Base-by-base conservation (phyloP, 2,113 vertebrate species). In the Zosterops japonicus region DNA sequence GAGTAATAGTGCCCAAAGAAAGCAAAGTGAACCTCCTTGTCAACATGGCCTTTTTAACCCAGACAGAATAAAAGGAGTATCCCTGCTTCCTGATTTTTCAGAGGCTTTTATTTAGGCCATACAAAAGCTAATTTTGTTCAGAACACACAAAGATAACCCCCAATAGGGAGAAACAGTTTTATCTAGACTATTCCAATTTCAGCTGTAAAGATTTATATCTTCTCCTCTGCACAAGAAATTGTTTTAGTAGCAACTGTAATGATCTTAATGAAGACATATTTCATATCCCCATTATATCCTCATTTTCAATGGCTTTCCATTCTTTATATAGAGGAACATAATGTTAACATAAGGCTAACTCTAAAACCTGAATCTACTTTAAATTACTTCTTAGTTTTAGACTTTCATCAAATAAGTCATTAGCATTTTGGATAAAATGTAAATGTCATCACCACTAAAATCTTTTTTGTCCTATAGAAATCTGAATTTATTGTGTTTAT, bases 341-440 rank as follows among this genome's bases (percentile, higher is more conserved):
- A 72, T 46, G 17, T 72, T 89, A 77, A 57, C 46, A 53, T 36
- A 61, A 80, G 15, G 16, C 5, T 89, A 83, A 60, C 19, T 36
- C 31, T 86, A 86, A 69, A 61, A 74, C 13, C 10, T 57, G 28
- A 80, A 61, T 74, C 10, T 83, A 35, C 63, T 92, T 80, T 52
- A 80, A 94, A 74, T 8, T 61, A 28, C 9, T 84, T 87, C 65
- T 75, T 18, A 71, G 20, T 92, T 87, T 79, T 59, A 87, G 39
- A 67, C 17, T 88, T 90, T 44, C 9, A 59, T 94, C 74, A 83
- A 91, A 50, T 67, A 81, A 85, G 35, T n/a, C 4, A 0, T 71
- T 90, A 91, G 46, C 31, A 93, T 87, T 91, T 89, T 84, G 47
- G 28, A 75, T 57, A 75, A 84, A 89, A 87, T 93, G 33, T 89